Conservation (phyloP, 2,113 vertebrate genomes). For the Macquaria ambigua region DNA sequence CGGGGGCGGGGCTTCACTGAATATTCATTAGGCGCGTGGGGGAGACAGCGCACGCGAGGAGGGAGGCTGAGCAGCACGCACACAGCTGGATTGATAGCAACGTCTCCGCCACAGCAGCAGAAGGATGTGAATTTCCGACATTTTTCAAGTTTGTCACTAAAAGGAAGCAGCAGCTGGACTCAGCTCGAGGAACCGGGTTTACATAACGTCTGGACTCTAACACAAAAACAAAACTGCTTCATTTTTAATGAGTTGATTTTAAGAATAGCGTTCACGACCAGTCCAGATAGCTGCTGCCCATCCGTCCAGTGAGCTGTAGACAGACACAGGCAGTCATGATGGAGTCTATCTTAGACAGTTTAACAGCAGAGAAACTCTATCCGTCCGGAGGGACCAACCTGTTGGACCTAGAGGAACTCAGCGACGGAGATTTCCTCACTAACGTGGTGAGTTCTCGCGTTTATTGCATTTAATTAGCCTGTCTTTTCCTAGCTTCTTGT, state of each 20-base stretch:
- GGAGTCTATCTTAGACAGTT: constrained; percentile 79
- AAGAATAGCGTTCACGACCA: background rate
- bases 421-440: constrained; percentile 80
- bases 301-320: constrained; percentile 26
- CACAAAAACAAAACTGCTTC: constrained; percentile 9
- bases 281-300: constrained; percentile 11
- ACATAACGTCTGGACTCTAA: background rate
- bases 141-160: constrained; percentile 27
- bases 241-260: constrained; percentile 47
- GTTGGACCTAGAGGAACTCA: constrained; percentile 83
- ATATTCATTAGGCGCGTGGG: constrained; percentile 61
- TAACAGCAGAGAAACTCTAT: constrained; percentile 74
- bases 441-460: constrained; percentile 72
- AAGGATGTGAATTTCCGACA: constrained; percentile 48
- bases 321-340: constrained; percentile 57
- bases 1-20: constrained; percentile 41
- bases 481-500: fast-evolving
- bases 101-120: constrained; percentile 9
- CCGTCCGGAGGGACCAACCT: constrained; percentile 72
- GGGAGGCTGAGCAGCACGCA: constrained; percentile 7
- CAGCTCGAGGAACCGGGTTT: background rate
- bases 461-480: background rate
- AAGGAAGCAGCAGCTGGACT: constrained; percentile 20
- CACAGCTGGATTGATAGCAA: constrained; percentile 57
- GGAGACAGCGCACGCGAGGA: constrained; percentile 33